Evolutionary conservation across 2,113 vertebrate genomes (phyloP).

Genomic region (Oriolus oriolus): DNA sequence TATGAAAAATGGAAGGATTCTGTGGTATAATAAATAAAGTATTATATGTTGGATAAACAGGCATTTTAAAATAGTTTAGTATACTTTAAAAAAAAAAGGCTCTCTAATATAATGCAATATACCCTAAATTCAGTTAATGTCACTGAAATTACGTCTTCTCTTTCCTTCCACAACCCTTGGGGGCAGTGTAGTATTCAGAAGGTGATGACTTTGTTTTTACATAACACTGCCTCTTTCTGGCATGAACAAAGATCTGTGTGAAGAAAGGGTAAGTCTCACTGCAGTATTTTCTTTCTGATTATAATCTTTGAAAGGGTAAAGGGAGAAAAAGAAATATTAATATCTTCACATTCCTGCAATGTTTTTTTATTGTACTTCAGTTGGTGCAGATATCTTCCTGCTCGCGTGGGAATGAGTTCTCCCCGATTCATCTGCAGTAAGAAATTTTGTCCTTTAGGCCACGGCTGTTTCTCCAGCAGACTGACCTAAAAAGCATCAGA

Average conservation of each 20-base stretch:
- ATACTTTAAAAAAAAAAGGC: fast-evolving
- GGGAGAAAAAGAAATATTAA: background rate
- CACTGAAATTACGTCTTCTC: background rate
- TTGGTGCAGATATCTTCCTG: background rate
- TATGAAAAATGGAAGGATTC: background rate
- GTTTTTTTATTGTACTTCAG: background rate
- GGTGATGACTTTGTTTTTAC: background rate
- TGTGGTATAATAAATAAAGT: background rate
- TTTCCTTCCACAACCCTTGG: background rate
- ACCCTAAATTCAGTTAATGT: background rate
- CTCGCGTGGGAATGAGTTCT: fast-evolving
- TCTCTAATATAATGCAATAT: background rate
- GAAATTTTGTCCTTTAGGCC: background rate
- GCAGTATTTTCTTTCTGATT: background rate
- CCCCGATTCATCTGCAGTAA: background rate
- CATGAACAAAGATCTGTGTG: background rate
- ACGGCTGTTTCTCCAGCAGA: fast-evolving
- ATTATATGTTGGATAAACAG: background rate
- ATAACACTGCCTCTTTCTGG: background rate
- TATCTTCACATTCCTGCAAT: background rate
- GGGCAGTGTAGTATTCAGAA: background rate
- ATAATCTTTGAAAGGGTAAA: background rate
- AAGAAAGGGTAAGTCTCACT: background rate
- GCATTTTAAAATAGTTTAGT: background rate
- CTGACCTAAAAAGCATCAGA: background rate